Conservation (phyloP, 2,797 vertebrate genomes). For the Platalea minor region DNA sequence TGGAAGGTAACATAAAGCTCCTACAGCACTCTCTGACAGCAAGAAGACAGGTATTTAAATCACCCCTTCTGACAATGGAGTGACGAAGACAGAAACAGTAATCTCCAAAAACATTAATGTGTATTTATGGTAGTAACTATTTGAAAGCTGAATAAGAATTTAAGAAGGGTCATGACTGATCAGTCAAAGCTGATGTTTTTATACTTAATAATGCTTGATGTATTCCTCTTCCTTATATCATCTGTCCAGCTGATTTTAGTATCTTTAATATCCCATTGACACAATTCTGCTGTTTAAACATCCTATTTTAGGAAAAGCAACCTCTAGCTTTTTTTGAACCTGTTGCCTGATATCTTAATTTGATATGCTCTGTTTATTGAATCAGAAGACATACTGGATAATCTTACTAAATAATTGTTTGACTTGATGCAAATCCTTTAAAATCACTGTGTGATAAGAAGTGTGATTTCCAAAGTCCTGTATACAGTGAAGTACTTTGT, state of each 20-base stretch:
- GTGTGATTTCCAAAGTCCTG: background rate
- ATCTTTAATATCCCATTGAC: background rate
- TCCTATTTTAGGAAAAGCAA: background rate
- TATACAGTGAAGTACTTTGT: background rate
- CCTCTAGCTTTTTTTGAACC: accelerated
- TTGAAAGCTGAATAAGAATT: background rate
- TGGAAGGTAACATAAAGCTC: background rate
- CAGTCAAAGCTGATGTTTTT: background rate
- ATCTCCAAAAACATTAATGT: background rate
- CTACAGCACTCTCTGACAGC: background rate
- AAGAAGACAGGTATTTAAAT: background rate
- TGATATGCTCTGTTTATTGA: background rate
- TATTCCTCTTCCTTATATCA: background rate
- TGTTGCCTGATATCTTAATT: background rate
- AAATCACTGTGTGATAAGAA: background rate
- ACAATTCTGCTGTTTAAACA: background rate
- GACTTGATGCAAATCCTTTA: background rate
- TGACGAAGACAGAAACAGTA: background rate
- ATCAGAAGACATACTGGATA: background rate
- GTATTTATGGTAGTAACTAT: background rate
- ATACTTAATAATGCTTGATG: background rate
- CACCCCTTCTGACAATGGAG: background rate
- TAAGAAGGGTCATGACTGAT: background rate
- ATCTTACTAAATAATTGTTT: background rate
- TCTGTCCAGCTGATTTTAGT: background rate